A percentile compares a stretch with the other conserved stretches of the same genome.
phyloP scores from a whole-genome alignment of 2,113 vertebrate species.

The Vulpes vulpes region DNA sequence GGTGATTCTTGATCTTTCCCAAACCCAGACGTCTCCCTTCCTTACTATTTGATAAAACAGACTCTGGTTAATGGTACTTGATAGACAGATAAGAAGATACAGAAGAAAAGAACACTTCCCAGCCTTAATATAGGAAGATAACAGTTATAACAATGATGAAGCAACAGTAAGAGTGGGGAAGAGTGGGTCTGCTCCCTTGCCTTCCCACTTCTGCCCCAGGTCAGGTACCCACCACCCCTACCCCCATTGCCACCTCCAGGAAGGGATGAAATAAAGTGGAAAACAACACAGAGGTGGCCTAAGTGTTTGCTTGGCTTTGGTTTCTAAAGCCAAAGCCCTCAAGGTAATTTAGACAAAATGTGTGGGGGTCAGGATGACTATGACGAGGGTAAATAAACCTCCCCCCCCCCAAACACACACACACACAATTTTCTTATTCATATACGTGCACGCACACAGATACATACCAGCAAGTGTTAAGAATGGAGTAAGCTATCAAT shows the following conservation, averaged over 20 bases:
- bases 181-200: not conserved
- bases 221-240: not conserved
- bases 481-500: too few species aligned
- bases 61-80: not conserved
- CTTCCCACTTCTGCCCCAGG: not conserved
- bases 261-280: not conserved
- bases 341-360: not conserved
- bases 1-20: not conserved
- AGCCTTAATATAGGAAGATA: not conserved
- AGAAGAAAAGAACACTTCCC: not conserved
- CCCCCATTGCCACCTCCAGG: not conserved
- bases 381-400: not conserved
- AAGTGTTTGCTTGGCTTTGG: not conserved
- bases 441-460: accelerated
- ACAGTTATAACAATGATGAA: not conserved
- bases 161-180: not conserved
- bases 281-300: not conserved
- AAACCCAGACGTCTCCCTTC: not conserved
- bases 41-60: not conserved
- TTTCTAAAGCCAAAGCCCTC: not conserved
- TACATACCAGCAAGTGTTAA: not conserved
- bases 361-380: not conserved
- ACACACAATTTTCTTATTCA: not conserved
- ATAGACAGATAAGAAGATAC: not conserved
- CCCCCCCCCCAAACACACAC: not conserved